Base-by-base conservation (phyloP, 2,113 vertebrate genomes). In the Perca fluviatilis region DNA sequence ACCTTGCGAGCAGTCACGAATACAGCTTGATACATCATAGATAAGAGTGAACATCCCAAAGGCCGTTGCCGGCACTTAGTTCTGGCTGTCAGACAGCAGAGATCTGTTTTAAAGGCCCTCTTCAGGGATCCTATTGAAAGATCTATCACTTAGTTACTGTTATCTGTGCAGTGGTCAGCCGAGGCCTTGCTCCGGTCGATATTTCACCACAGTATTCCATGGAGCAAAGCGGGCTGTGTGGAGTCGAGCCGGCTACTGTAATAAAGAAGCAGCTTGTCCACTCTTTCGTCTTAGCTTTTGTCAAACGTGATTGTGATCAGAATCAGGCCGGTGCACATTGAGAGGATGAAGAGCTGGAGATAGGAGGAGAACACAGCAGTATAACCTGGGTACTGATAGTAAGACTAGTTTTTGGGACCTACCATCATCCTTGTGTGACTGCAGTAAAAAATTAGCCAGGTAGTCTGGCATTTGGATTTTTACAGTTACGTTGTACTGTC, bases 21-120 rank as follows among this genome's bases (percentile, higher is more conserved):
- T 82, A 67, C 82, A 82, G 68, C 79, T 84, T 79, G 71, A 92
- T 91, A 77, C 84, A 89, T 89, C 77, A 54, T 47, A 79, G 87
- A 90, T 89, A 83, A 88, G 85, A 66, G 74, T 47, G 78, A 79
- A 77, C 88, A 77, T 87, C 79, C 79, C 66, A 3, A 8, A 77
- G 84, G 84, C 79, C 4, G 50, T 49, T 43, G 72, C 57, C 4
- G 11, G 63, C 60, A 43, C 64, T 85, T 77, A 36, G 56, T 75
- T 86, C 77, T 79, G 49, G 46, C 72, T 58, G 30, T 40, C 54
- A 75, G 80, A 83, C 79, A 36, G 80, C 74, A 69, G 61, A 79
- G 69, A 79, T 79, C n/a, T 50, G 83, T 87, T 91, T 74, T 76
- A 79, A 76, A 81, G n/a, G 23, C 33, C 0, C 65, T 76, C 64